These are phyloP conservation scores for Bostrychus sinensis DNA, from an alignment of 2,113 vertebrate species.

Conservation along the genomic window DNA sequence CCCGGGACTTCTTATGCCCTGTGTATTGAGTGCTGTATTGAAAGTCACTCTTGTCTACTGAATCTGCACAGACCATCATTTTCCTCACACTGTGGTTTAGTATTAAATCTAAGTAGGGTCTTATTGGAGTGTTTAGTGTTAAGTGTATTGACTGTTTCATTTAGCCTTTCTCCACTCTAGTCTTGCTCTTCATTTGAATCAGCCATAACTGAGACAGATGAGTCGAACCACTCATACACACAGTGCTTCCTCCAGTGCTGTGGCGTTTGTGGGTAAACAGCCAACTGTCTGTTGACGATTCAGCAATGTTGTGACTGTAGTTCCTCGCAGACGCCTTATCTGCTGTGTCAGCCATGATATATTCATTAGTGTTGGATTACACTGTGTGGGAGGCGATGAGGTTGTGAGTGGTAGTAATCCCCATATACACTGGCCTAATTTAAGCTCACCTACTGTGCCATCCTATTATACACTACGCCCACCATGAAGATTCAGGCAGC, in stretches of 20 bases:
- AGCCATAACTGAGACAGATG: conserved; percentile 39
- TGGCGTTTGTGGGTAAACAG: conserved; percentile 35
- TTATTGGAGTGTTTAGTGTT: conserved; percentile 42
- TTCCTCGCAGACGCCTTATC: conserved; percentile 51
- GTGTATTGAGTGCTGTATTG: not conserved
- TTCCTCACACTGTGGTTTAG: conserved; percentile 13
- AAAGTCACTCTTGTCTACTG: conserved; percentile 2
- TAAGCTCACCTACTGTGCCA: conserved; percentile 82
- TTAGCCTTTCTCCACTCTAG: conserved; percentile 10
- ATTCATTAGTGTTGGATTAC: conserved; percentile 82
- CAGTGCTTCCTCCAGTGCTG: conserved; percentile 23
- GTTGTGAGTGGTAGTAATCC: conserved; percentile 79
- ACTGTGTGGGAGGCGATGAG: conserved; percentile 73
- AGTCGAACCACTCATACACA: conserved; percentile 14
- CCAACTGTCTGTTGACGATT: conserved; percentile 18
- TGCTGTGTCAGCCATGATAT: conserved; percentile 76
- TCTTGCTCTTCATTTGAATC: conserved; percentile 40
- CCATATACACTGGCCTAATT: conserved; percentile 80
- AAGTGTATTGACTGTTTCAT: conserved; percentile 55
- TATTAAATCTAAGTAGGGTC: conserved; percentile 21
- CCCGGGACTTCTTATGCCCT: not conserved
- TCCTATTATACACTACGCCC: conserved; percentile 76
- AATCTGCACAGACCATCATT: conserved; percentile 2
- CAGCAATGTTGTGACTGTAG: conserved; percentile 52
- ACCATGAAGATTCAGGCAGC: conserved; percentile 37